Percentiles rank a stretch among this genome's conserved stretches.
Evolutionary conservation across 92 coral and sea anemone genomes (phyloP).

Genomic region (Nematostella vectensis): DNA sequence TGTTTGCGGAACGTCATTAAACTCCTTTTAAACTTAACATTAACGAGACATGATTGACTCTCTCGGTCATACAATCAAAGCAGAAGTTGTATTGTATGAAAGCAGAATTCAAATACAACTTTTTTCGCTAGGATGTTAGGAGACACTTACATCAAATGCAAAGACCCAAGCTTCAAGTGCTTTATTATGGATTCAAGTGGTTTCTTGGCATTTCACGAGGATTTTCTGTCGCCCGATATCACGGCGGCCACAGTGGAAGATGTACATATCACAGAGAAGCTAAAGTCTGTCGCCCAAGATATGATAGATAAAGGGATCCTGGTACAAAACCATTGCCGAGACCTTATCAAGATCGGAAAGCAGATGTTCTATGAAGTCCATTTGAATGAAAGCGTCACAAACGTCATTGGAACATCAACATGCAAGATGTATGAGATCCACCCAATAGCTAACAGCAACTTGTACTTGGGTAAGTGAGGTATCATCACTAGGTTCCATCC

Average conservation of each 20-base stretch:
- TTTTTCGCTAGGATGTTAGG: conserved; percentile 44
- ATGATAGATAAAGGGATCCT: conserved; percentile 25
- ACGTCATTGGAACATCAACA: not conserved
- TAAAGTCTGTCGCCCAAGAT: conserved; percentile 37
- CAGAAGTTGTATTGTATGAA: too few species aligned
- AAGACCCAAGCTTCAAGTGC: conserved; percentile 21
- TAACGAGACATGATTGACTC: too few species aligned
- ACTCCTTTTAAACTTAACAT: too few species aligned
- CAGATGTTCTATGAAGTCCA: conserved; percentile 50
- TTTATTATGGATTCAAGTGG: conserved; percentile 53
- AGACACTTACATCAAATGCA: conserved; percentile 37
- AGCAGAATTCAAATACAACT: too few species aligned
- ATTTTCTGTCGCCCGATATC: conserved; percentile 27
- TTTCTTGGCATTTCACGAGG: conserved; percentile 43
- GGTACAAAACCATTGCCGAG: conserved; percentile 23
- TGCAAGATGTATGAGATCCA: conserved; percentile 27
- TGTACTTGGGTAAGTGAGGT: conserved; percentile 30
- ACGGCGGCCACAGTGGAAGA: conserved; percentile 19
- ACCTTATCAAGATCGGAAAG: conserved; percentile 16
- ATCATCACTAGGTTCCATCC: too few species aligned
- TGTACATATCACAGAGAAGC: conserved; percentile 37
- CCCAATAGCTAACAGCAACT: conserved; percentile 22
- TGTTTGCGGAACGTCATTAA: too few species aligned
- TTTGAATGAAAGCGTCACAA: conserved; percentile 1
- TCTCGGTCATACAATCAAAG: too few species aligned